Percentiles rank a stretch among this genome's conserved stretches.
phyloP scores from a whole-genome alignment of 2,113 vertebrate genomes.

The Elachura formosa region DNA sequence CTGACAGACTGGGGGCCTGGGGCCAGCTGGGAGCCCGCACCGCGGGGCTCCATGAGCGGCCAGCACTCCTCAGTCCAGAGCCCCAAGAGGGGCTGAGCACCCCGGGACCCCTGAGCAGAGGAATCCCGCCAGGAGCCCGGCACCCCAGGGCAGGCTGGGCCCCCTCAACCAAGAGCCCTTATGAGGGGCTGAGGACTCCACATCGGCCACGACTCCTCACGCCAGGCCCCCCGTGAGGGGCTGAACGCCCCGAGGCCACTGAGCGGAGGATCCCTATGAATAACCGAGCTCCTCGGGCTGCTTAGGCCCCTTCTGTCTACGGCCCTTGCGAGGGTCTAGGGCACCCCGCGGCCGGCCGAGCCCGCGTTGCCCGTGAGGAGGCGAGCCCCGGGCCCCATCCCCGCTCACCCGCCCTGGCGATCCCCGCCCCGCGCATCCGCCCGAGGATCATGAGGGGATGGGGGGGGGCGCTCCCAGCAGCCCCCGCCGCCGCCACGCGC shows the following conservation, averaged over 20 bases:
- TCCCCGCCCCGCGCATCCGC: background rate
- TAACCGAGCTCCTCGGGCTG: background rate
- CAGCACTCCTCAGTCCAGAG: background rate
- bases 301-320: rapidly evolving
- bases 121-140: background rate
- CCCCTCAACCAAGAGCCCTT: background rate
- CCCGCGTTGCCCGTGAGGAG: background rate
- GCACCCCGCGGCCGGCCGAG: background rate
- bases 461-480: background rate
- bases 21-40: background rate
- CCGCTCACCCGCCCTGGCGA: background rate
- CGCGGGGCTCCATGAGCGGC: background rate
- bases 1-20: no score
- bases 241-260: background rate
- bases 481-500: background rate
- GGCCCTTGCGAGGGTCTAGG: rapidly evolving
- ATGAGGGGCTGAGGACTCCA: no score
- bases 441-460: background rate
- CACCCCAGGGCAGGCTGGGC: background rate
- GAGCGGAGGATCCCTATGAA: rapidly evolving
- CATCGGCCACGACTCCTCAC: background rate
- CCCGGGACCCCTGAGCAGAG: background rate
- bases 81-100: background rate
- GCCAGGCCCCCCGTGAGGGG: background rate
- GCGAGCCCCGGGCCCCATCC: background rate